Base-by-base conservation (phyloP, 2,113 vertebrate genomes). In the Tenebrosternarchus preto region DNA sequence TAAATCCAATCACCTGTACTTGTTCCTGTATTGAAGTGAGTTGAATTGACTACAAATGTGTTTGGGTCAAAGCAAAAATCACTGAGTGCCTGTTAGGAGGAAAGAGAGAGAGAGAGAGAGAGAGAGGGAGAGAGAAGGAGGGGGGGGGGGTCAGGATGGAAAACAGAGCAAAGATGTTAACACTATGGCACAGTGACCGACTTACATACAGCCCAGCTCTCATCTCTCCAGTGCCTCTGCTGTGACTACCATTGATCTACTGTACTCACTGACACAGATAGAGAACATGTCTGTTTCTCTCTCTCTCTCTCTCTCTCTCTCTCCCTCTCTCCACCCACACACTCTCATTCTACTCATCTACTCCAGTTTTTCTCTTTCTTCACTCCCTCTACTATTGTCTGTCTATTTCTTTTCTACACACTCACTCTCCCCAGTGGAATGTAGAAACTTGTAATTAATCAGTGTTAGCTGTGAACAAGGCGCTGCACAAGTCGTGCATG, bases 31-130 rank as follows among this genome's bases (percentile, higher is more conserved):
- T 92, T 93, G 90, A 95, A 93, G 80, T 95, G 93, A 56, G 95
- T 96, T 87, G 95, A 91, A 91, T 97, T 97, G 81, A 97, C 91
- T 55, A 96, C 80, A 55, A 94, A 96, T 3, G 85, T 81, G 74
- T 96, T 95, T 24, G 96, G 95, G 73, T 93, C 94, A 31, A 93
- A 92, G 86, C 96, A 97, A 91, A 97, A 96, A 89, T 97, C 96
- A 22, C 96, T 96, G 88, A 97, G 92, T 67, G 94, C 95, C 96
- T 97, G 89, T 24, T 11, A 76, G 56, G 68, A 20, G 43, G 46
- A 68, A 3, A 57, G 0, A 20, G 12, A 83, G 59, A n/a, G 36
- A 71, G 33, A 76, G 73, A 82, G 59, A 81, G 82, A 71, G 8
- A 59, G 66, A n/a, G 24, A 31, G 66, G 76, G 33, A 16, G 68